Percentiles rank a stretch among this genome's conserved stretches.
Conservation (phyloP, 2,113 vertebrate species). For the Callaeas wilsoni region DNA sequence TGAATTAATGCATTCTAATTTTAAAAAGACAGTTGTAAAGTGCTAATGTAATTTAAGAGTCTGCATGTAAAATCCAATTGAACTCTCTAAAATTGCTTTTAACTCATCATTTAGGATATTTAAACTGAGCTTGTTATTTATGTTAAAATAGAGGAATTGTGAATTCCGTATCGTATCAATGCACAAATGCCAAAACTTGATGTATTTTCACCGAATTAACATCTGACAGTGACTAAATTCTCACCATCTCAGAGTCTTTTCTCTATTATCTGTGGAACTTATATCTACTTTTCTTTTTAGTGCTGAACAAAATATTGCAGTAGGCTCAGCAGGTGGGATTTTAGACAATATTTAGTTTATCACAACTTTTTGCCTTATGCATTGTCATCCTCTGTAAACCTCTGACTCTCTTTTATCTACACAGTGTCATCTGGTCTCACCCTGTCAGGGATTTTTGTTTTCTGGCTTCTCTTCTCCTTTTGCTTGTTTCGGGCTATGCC, state of each 20-base stretch:
- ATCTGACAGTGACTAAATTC: not conserved
- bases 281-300: not conserved
- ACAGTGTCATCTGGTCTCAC: not conserved
- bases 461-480: not conserved
- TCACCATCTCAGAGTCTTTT: not conserved
- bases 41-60: not conserved
- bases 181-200: not conserved
- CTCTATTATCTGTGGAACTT: not conserved
- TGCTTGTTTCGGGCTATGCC: not conserved
- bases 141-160: not conserved
- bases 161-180: not conserved
- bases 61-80: not conserved
- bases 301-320: not conserved
- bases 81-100: not conserved
- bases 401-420: not conserved
- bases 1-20: not conserved
- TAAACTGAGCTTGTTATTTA: not conserved
- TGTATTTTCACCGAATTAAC: not conserved
- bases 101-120: not conserved
- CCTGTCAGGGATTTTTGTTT: not conserved
- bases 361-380: not conserved
- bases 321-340: not conserved
- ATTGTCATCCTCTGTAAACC: not conserved
- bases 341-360: not conserved
- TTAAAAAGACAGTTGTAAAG: not conserved